Base-by-base conservation (phyloP, 92 coral and sea anemone species). In the Virgularia gustaviana region DNA sequence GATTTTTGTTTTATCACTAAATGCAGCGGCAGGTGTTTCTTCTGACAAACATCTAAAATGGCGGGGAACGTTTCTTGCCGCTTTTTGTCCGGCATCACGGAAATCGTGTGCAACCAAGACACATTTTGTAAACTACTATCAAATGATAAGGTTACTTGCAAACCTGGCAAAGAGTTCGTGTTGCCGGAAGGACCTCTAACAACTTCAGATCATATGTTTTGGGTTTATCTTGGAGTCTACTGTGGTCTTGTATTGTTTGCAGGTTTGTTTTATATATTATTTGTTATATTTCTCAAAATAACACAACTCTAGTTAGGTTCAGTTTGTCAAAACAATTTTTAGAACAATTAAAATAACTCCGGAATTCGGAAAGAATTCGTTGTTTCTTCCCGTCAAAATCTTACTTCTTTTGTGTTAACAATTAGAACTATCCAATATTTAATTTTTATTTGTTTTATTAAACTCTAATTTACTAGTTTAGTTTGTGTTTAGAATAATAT, bases 191-290 rank as follows among this genome's bases (percentile, higher is more conserved):
- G 65, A 34, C 73, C 83, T 3, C 53, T 91, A 18, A 76, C 52
- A 62, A 83, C 86, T 49, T 75, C 76, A 27, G 91, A 91, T 53
- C 35, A 52, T 9, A 22, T 66, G 76, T 91, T 91, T 54, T 91
- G 97, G 97, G 66, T 91, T 1, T 91, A 86, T 68, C 82, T 89
- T 0, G 96, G 96, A 5, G 79, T 91, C 6, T 91, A 91, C 51
- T 75, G 86, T 0, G 88, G 59, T 4, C 83, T 91, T 18, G 97
- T 91, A 9, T 42, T 91, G 53, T 89, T 91, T 79, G 97, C 97
- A 73, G 97, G 39, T 25, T 8, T 36, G 13, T 45, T 2, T 23
- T 18, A 2, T 49, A 34, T 30, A 31, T 36, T 42, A 33, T 22
- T n/a, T 10, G 12, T 36, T 65, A 33, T 52, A 71, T 37, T 49